phyloP scores from a whole-genome alignment of 2,113 vertebrate species.

The Lepus americanus region DNA sequence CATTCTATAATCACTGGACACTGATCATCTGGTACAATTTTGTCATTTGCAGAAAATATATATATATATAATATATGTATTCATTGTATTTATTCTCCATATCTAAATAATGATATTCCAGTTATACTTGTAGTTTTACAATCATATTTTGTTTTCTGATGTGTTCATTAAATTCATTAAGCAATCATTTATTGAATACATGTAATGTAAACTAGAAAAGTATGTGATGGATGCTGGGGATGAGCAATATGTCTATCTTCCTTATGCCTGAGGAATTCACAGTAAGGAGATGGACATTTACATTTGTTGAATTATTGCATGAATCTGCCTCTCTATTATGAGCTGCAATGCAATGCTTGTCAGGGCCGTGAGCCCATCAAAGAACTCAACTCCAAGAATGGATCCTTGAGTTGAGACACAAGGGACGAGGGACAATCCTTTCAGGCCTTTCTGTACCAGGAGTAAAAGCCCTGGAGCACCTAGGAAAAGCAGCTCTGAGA shows the following conservation, averaged over 20 bases:
- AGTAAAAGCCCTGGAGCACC: background rate
- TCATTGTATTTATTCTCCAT: background rate
- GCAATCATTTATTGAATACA: background rate
- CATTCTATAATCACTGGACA: background rate
- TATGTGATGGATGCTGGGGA: background rate
- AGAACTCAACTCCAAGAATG: background rate
- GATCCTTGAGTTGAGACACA: background rate
- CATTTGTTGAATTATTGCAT: background rate
- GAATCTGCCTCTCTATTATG: background rate
- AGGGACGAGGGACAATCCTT: background rate
- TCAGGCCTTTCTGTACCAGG: background rate
- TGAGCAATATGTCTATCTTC: background rate
- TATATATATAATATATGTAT: background rate
- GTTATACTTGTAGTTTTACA: background rate
- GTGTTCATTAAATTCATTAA: background rate
- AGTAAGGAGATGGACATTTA: background rate
- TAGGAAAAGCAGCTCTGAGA: background rate
- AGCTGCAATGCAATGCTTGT: background rate
- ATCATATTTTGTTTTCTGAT: background rate
- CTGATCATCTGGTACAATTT: background rate
- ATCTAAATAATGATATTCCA: background rate
- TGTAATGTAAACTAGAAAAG: background rate
- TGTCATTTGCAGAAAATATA: background rate
- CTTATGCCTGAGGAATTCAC: background rate
- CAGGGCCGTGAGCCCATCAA: background rate